phyloP scores from a whole-genome alignment of 2,888 invertebrate genomes.

The Melanophora roralis region DNA sequence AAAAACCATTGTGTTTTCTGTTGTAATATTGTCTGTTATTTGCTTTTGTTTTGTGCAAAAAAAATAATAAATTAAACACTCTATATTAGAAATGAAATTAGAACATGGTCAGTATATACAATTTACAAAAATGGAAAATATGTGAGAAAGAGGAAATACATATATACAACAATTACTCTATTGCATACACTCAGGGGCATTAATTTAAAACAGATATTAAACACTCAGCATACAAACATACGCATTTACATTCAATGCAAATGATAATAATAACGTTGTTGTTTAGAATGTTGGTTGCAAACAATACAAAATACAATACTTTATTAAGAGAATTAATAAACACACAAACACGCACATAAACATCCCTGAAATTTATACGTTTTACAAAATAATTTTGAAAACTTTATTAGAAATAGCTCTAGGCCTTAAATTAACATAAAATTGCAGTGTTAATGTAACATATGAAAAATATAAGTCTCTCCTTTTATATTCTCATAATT shows the following conservation, averaged over 20 bases:
- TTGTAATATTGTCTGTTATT: neutral
- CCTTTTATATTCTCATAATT: neutral
- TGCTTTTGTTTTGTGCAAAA: neutral
- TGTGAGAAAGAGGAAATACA: neutral
- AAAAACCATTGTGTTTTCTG: conserved; percentile 1
- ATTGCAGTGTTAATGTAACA: conserved; percentile 6
- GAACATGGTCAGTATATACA: conserved; percentile 32
- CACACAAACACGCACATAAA: neutral
- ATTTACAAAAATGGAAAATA: neutral
- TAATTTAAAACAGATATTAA: conserved; percentile 53
- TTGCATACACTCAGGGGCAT: conserved; percentile 51
- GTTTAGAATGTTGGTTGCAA: conserved; percentile 6
- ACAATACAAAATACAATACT: conserved; percentile 10
- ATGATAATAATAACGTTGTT: conserved; percentile 11
- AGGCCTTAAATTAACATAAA: conserved; percentile 39
- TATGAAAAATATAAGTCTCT: neutral
- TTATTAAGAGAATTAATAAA: neutral
- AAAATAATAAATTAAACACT: conserved; percentile 46
- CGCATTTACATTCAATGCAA: neutral
- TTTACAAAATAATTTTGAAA: neutral
- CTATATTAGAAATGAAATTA: conserved; percentile 13
- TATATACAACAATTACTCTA: conserved; percentile 40
- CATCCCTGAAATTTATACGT: too few relatives aligned
- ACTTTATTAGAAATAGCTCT: conserved; percentile 13
- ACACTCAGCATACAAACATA: conserved; percentile 25